Conservation (phyloP, 2,113 vertebrate species). For the Notothenia coriiceps region DNA sequence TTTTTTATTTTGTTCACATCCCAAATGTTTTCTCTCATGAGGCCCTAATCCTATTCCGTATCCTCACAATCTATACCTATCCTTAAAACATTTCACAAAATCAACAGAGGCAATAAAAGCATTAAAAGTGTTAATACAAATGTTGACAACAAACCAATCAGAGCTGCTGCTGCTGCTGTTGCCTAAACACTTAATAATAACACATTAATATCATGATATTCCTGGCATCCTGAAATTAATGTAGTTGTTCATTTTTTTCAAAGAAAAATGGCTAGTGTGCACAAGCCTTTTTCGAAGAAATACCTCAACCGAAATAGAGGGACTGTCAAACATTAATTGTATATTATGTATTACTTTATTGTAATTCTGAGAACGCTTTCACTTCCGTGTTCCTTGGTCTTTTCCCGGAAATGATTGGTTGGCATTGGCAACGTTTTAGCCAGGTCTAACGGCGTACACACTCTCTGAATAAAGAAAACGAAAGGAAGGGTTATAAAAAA, state of each 20-base stretch:
- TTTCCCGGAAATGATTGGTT: constrained; percentile 84
- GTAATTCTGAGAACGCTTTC: neutral
- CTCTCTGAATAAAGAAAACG: constrained; percentile 62
- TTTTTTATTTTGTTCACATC: too few relatives aligned
- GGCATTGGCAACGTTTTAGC: constrained; percentile 85
- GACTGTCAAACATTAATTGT: neutral
- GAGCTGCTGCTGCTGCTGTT: too few relatives aligned
- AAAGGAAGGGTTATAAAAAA: constrained; percentile 52
- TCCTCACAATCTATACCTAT: too few relatives aligned
- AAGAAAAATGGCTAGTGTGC: neutral
- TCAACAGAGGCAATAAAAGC: too few relatives aligned
- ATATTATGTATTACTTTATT: neutral
- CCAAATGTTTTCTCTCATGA: too few relatives aligned
- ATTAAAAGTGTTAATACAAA: too few relatives aligned
- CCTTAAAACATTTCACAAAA: too few relatives aligned
- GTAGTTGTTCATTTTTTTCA: neutral
- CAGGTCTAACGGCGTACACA: constrained; percentile 64
- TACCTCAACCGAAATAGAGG: neutral
- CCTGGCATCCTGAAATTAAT: neutral
- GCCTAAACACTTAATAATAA: neutral
- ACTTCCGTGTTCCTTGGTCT: constrained; percentile 52
- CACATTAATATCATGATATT: neutral
- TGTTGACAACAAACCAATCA: too few relatives aligned
- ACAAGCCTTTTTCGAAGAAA: neutral
- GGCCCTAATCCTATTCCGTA: too few relatives aligned